Conservation (phyloP, 2,888 invertebrate species). For the Mesochorus sp. region DNA sequence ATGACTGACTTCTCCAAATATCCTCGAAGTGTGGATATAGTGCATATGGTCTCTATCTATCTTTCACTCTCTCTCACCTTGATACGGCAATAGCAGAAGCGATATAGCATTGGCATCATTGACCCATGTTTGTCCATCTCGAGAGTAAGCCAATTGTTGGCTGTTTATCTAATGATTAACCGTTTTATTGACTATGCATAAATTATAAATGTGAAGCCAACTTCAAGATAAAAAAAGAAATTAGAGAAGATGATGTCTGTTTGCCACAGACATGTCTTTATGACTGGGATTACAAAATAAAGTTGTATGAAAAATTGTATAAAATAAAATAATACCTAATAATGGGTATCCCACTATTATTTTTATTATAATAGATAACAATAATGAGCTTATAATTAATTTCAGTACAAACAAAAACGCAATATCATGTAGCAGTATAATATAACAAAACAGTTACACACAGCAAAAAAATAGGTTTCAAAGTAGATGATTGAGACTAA, state of each 20-base stretch:
- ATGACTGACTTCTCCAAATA: slow-evolving; percentile 61
- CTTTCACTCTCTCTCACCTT: neutral
- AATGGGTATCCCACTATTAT: no score
- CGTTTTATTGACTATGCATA: neutral
- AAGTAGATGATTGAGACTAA: no score
- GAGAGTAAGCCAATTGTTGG: neutral
- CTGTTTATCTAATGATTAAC: neutral
- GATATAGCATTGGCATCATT: slow-evolving; percentile 62
- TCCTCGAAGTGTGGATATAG: slow-evolving; percentile 38
- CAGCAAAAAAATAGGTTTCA: no score
- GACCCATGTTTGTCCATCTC: neutral
- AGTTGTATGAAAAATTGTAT: no score
- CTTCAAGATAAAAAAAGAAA: neutral
- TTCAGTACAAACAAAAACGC: no score
- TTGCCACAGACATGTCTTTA: no score
- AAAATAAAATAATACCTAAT: no score
- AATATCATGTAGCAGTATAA: no score
- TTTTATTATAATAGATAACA: no score
- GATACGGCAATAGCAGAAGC: neutral
- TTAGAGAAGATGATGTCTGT: neutral
- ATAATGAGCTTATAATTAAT: no score
- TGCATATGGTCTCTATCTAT: neutral
- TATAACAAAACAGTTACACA: no score
- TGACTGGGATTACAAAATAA: no score
- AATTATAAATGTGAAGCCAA: neutral